Percentiles rank a stretch among this genome's conserved stretches.
Evolutionary conservation across 2,888 invertebrate genomes (phyloP).

Genomic region (Callinectes sapidus): DNA sequence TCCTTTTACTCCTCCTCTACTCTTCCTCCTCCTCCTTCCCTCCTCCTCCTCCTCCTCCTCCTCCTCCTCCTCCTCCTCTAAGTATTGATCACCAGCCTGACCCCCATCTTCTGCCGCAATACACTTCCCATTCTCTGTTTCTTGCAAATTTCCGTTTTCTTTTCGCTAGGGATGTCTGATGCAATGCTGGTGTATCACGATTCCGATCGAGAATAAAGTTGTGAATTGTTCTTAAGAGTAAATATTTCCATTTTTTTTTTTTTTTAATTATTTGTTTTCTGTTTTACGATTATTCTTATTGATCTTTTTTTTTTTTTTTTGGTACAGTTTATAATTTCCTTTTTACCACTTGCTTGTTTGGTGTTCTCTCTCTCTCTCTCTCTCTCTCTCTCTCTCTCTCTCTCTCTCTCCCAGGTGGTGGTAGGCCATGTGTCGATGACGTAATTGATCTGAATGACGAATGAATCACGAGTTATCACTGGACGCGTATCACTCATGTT

Average conservation of each 20-base stretch:
- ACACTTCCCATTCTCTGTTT: constrained; percentile 18
- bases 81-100: constrained; percentile 5
- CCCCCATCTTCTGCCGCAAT: constrained; percentile 23
- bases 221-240: not conserved
- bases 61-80: constrained; percentile 18
- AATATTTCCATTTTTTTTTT: not conserved
- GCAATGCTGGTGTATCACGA: not conserved
- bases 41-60: constrained; percentile 22
- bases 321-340: not conserved
- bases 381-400: constrained; percentile 1
- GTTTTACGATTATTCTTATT: not conserved
- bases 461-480: not conserved
- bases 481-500: constrained; percentile 6
- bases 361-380: constrained; percentile 1
- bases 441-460: not conserved
- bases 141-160: constrained; percentile 2
- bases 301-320: not conserved
- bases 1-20: not conserved
- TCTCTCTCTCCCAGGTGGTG: not conserved
- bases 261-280: not conserved
- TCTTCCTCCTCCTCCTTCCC: constrained; percentile 8
- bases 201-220: not conserved
- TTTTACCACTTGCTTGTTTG: not conserved
- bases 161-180: not conserved
- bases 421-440: not conserved